These are phyloP conservation scores for Willisornis vidua DNA, from an alignment of 2,113 vertebrate species.

Conservation along the genomic window DNA sequence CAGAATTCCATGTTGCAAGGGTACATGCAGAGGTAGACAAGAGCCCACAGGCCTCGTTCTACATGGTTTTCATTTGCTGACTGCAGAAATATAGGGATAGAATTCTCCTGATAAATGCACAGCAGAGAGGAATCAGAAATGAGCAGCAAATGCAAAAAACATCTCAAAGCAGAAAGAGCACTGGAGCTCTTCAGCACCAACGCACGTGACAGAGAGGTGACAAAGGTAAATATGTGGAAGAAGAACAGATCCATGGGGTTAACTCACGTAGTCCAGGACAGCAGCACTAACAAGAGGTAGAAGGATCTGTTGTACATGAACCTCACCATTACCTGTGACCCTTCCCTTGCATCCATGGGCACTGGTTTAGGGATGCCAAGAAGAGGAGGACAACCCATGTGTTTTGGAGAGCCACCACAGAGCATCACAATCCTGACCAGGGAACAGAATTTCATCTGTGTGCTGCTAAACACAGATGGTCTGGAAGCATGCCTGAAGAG, in stretches of 20 bases:
- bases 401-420: not conserved
- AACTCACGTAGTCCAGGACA: not conserved
- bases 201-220: accelerated
- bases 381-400: not conserved
- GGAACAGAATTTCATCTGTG: not conserved
- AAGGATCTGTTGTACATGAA: not conserved
- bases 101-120: not conserved
- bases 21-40: not conserved
- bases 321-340: not conserved
- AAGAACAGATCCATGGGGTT: not conserved
- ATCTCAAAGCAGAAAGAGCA: not conserved
- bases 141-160: not conserved
- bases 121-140: not conserved
- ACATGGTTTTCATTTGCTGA: not conserved
- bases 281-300: not conserved
- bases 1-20: not conserved
- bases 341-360: not conserved
- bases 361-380: not conserved
- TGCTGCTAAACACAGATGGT: not conserved
- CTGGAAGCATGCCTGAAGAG: not conserved
- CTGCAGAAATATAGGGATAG: not conserved
- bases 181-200: not conserved
- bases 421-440: not conserved
- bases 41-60: not conserved
- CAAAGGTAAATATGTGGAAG: not conserved